Evolutionary conservation across 2,888 invertebrate species (phyloP), one percentile per base, ranked within the genome.

Genomic region (Oeneis ivallda): DNA sequence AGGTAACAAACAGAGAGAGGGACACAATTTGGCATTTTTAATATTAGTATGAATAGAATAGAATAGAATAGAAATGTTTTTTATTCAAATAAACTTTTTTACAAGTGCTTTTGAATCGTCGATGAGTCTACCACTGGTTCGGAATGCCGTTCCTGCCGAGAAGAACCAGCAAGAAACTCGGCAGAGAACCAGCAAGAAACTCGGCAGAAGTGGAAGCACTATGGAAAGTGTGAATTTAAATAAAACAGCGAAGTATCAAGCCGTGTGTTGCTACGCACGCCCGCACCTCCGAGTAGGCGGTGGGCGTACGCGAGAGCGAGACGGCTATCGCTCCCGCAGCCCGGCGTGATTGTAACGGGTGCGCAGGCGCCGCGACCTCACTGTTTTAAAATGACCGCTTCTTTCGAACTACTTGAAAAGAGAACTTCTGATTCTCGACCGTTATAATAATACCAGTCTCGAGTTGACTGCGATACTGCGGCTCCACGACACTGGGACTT

Each of bases 211-310:
- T n/a, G n/a, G n/a, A n/a, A n/a, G n/a, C n/a, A n/a, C n/a, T n/a
- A n/a, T n/a, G n/a, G n/a, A n/a, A n/a, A n/a, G n/a, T 2, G 37
- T 34, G 13, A 10, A 39, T 17, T 41, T 41, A 15, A 11, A 19
- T 43, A 11, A 63, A 64, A 58, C 34, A 32, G 17, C 34, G 62
- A 79, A 86, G 84, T 86, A 88, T 85, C 88, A 89, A 88, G 79
- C 81, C 71, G 69, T 62, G 71, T 41, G 62, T 63, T 73, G 58
- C 80, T 75, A 56, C 56, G 77, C 81, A 75, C 56, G 68, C 73
- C 70, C 79, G 75, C 80, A 82, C 78, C 77, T 77, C 76, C 78
- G 78, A 75, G 87, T 86, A 84, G 89, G 88, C 86, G 87, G 81
- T 74, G 75, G 76, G 81, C 76, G 84, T 73, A 79, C 75, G 82